Conservation (phyloP, 1,140 invertebrate genomes). For the Artemia franciscana region DNA sequence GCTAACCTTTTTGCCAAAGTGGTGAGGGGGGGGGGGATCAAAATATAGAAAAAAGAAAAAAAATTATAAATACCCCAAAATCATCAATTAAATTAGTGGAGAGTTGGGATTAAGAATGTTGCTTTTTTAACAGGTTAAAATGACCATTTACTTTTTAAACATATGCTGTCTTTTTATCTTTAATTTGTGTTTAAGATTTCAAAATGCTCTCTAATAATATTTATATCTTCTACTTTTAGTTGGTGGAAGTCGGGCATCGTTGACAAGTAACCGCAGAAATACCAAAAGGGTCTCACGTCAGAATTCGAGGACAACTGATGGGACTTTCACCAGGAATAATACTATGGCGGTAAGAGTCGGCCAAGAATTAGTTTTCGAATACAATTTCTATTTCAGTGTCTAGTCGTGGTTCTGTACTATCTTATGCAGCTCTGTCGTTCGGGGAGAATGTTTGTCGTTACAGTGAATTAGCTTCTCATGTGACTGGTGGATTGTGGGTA, state of each 20-base stretch:
- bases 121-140: not conserved
- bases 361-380: no score
- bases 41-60: no score
- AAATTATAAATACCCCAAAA: not conserved
- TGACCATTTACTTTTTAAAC: not conserved
- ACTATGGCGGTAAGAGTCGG: not conserved
- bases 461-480: not conserved
- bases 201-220: not conserved
- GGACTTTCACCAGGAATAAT: not conserved
- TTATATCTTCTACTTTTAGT: not conserved
- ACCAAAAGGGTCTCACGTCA: not conserved
- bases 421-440: no score
- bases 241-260: not conserved
- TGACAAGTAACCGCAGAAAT: not conserved
- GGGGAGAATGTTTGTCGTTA: not conserved
- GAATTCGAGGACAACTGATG: not conserved
- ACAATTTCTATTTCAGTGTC: not conserved
- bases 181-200: not conserved
- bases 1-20: no score
- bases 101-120: not conserved
- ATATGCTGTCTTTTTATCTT: not conserved
- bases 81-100: not conserved
- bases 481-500: not conserved
- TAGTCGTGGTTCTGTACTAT: not conserved
- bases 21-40: no score